A percentile compares a stretch with the other conserved stretches of the same genome.
These are phyloP conservation scores for Urocitellus parryii DNA, from an alignment of 2,113 vertebrate genomes.

Conservation along the genomic window DNA sequence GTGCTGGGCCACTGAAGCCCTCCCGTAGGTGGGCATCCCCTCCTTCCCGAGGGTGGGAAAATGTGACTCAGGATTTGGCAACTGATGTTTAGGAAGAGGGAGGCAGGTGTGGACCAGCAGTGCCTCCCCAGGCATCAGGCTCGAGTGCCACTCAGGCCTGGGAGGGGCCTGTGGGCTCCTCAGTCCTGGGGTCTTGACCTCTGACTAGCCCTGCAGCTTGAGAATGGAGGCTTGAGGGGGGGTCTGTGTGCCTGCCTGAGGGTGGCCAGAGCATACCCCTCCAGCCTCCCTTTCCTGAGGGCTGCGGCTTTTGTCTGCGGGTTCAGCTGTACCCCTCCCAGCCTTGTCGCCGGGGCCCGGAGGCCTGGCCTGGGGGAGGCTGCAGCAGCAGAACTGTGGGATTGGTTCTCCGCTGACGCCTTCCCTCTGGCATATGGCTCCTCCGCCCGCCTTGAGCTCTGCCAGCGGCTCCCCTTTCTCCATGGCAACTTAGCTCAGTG, in stretches of 20 bases:
- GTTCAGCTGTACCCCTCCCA: not conserved
- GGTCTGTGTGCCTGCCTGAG: not conserved
- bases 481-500: slow-evolving; percentile 85
- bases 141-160: accelerated
- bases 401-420: slow-evolving; percentile 77
- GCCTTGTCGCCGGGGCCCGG: slow-evolving; percentile 28
- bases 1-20: not conserved
- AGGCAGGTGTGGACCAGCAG: not conserved
- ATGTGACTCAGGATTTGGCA: not conserved
- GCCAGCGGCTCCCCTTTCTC: slow-evolving; percentile 86
- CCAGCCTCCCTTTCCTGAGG: not conserved
- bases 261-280: not conserved
- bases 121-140: not conserved
- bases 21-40: not conserved
- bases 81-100: not conserved
- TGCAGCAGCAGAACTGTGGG: slow-evolving; percentile 73
- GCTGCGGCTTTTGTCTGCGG: not conserved
- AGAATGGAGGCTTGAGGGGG: not conserved
- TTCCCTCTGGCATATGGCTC: slow-evolving; percentile 81
- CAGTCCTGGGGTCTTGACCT: not conserved
- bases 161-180: not conserved
- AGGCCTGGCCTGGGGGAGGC: slow-evolving; percentile 81
- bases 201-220: not conserved
- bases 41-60: not conserved
- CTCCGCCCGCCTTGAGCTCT: slow-evolving; percentile 71